A percentile compares a stretch with the other conserved stretches of the same genome.
phyloP scores from a whole-genome alignment of 2,888 invertebrate genomes.

The Perithous albicinctus region DNA sequence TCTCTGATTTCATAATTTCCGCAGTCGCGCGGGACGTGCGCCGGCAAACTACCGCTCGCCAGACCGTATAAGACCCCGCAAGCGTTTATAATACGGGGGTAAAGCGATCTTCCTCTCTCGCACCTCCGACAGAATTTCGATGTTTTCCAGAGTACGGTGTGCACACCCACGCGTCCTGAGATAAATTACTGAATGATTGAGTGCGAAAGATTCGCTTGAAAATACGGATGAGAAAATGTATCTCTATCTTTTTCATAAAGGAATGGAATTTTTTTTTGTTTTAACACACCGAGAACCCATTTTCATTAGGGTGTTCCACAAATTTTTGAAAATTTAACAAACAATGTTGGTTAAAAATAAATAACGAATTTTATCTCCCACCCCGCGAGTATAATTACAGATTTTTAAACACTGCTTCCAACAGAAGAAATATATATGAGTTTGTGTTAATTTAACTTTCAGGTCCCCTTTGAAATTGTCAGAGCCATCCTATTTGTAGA shows the following conservation, averaged over 20 bases:
- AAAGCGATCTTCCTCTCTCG: conserved; percentile 43
- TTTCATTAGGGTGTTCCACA: too few relatives aligned
- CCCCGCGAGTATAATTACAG: too few relatives aligned
- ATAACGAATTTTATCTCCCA: too few relatives aligned
- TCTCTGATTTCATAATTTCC: conserved; percentile 85
- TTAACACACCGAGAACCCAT: background rate
- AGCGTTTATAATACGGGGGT: conserved; percentile 63
- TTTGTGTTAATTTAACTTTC: too few relatives aligned
- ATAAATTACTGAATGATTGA: conserved; percentile 41
- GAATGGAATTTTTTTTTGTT: background rate
- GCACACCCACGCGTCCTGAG: background rate
- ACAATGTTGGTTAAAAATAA: too few relatives aligned
- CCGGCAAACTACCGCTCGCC: conserved; percentile 59
- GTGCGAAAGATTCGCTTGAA: background rate
- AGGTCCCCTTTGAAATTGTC: too few relatives aligned
- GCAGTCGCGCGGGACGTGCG: conserved; percentile 77
- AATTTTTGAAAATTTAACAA: too few relatives aligned
- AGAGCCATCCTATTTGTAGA: too few relatives aligned
- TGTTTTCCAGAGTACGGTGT: conserved; percentile 28
- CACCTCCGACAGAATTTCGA: conserved; percentile 48
- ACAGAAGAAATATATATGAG: too few relatives aligned
- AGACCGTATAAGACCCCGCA: conserved; percentile 45
- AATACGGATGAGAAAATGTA: background rate
- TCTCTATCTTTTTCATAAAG: background rate
- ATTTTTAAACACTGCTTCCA: too few relatives aligned